Conservation (phyloP, 92 coral and sea anemone genomes). For the Actinernus sp. region DNA sequence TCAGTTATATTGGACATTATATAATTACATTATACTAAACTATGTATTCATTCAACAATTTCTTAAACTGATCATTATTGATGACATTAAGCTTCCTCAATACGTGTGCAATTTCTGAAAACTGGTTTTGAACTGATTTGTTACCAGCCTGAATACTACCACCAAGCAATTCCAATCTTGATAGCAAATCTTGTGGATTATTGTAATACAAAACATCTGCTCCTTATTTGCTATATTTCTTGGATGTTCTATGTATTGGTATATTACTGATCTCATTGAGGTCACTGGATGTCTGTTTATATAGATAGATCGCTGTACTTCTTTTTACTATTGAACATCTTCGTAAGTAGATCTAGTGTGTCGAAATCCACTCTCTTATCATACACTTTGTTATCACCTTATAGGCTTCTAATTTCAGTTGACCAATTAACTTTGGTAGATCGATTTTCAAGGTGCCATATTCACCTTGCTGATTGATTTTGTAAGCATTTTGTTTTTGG, state of each 20-base stretch:
- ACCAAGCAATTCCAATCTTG: slow-evolving; percentile 7
- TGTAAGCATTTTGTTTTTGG: slow-evolving; percentile 29
- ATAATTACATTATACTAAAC: not conserved
- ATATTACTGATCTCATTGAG: slow-evolving; percentile 11
- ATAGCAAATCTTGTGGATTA: not conserved
- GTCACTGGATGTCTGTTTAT: slow-evolving; percentile 1
- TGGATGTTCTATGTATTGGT: slow-evolving; percentile 36
- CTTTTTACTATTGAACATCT: not conserved
- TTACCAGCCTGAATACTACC: slow-evolving; percentile 20
- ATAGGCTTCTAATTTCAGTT: too few species aligned
- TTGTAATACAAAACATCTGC: slow-evolving; percentile 21
- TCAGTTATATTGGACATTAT: slow-evolving; percentile 1
- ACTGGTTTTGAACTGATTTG: slow-evolving; percentile 4
- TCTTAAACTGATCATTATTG: not conserved
- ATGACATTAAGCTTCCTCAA: not conserved
- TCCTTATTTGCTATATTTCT: slow-evolving; percentile 22
- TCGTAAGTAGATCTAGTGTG: too few species aligned
- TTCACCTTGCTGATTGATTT: slow-evolving; percentile 1
- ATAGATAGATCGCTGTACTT: slow-evolving; percentile 1
- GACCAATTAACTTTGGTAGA: slow-evolving; percentile 33
- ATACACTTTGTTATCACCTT: too few species aligned
- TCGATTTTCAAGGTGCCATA: slow-evolving; percentile 22
- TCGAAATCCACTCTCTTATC: too few species aligned
- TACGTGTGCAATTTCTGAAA: slow-evolving; percentile 3
- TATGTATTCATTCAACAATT: slow-evolving; percentile 7